Evolutionary conservation across 2,113 vertebrate species (phyloP).

Genomic region (Esox niger): DNA sequence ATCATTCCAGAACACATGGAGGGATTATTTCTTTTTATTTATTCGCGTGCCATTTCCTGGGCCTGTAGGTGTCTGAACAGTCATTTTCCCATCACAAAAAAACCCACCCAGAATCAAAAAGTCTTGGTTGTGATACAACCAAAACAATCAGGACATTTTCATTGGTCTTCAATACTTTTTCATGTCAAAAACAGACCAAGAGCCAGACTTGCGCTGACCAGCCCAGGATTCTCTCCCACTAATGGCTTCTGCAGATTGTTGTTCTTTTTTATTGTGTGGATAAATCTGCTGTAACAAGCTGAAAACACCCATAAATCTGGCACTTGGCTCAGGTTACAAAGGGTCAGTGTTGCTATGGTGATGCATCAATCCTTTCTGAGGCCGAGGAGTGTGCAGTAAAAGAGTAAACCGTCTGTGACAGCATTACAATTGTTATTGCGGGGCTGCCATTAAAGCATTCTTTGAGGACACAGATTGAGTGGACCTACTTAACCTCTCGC

Average conservation of each 20-base stretch:
- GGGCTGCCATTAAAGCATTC: slow-evolving; percentile 59
- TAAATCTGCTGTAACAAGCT: slow-evolving; percentile 84
- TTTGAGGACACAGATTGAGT: slow-evolving; percentile 50
- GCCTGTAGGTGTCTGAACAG: neutral
- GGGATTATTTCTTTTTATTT: neutral
- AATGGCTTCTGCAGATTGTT: slow-evolving; percentile 81
- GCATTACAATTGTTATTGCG: slow-evolving; percentile 69
- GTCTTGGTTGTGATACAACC: no score
- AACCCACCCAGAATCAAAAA: no score
- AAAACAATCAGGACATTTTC: no score
- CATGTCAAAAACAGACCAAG: no score
- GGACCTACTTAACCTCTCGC: slow-evolving; percentile 59
- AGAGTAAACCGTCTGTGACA: slow-evolving; percentile 59
- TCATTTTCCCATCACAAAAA: no score
- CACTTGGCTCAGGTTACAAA: slow-evolving; percentile 60
- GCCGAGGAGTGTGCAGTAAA: slow-evolving; percentile 56
- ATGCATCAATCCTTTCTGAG: slow-evolving; percentile 59
- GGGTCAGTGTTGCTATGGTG: slow-evolving; percentile 68
- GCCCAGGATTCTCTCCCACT: slow-evolving; percentile 30
- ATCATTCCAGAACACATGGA: no score
- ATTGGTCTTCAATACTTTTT: no score
- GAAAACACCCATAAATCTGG: slow-evolving; percentile 78
- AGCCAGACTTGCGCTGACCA: no score
- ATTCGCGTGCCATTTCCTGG: neutral
- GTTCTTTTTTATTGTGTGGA: slow-evolving; percentile 79